A percentile compares a stretch with the other conserved stretches of the same genome.
phyloP scores from a whole-genome alignment of 2,113 vertebrate genomes.

The Callorhinus ursinus region DNA sequence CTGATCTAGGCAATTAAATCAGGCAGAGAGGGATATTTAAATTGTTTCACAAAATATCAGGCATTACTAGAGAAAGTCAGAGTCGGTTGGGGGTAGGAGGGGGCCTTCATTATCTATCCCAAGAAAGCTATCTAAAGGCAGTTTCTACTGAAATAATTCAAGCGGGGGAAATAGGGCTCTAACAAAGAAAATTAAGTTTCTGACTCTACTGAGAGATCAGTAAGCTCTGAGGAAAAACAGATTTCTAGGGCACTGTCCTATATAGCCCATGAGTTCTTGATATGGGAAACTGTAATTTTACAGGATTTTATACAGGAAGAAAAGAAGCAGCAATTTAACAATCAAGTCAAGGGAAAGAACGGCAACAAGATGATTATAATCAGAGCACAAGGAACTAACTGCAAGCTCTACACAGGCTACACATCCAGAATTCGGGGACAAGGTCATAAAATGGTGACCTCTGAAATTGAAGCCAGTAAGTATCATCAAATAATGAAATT shows the following conservation, averaged over 20 bases:
- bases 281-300: conserved; percentile 63
- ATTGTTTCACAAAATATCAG: conserved; percentile 26
- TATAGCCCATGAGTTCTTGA: conserved; percentile 26
- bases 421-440: neutral
- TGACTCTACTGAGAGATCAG: conserved; percentile 2
- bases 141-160: conserved; percentile 46
- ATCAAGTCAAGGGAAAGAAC: conserved; percentile 56
- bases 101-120: neutral
- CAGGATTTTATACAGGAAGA: conserved; percentile 58
- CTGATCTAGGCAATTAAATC: conserved; percentile 46
- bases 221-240: neutral
- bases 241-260: neutral
- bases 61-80: conserved; percentile 37
- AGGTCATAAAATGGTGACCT: conserved; percentile 33
- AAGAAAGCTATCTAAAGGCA: neutral
- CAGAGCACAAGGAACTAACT: conserved; percentile 29
- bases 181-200: conserved; percentile 49
- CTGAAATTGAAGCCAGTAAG: neutral
- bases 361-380: conserved; percentile 52
- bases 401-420: conserved; percentile 14
- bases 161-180: neutral
- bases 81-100: neutral
- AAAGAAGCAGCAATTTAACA: conserved; percentile 61
- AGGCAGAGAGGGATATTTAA: conserved; percentile 26
- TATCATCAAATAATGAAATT: conserved; percentile 47